These are phyloP conservation scores for Ectemnius cavifrons DNA, from an alignment of 2,888 invertebrate genomes.

Conservation along the genomic window DNA sequence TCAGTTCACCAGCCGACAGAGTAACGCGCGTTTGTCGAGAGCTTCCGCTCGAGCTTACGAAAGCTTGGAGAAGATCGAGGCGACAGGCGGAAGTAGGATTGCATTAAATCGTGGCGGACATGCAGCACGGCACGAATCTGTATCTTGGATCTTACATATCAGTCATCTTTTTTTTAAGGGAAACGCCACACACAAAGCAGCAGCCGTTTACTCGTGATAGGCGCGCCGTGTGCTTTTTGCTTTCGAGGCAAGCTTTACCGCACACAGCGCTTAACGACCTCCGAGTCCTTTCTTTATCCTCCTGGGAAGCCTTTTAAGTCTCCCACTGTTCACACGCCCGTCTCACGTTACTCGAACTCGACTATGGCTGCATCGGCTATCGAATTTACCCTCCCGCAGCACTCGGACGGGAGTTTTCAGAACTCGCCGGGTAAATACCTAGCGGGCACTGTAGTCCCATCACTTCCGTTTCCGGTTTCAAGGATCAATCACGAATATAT, in stretches of 20 bases:
- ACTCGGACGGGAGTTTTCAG: background rate
- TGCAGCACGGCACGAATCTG: constrained; percentile 40
- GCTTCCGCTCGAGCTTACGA: no score
- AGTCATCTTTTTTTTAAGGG: constrained; percentile 47
- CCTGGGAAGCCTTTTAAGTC: constrained; percentile 26
- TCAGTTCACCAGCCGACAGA: constrained; percentile 11
- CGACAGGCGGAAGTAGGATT: no score
- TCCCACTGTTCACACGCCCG: constrained; percentile 41
- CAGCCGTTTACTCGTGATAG: background rate
- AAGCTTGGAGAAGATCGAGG: no score
- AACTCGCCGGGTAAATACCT: constrained; percentile 10
- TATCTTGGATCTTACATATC: constrained; percentile 60
- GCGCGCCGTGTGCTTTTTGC: background rate
- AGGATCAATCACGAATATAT: constrained; percentile 57
- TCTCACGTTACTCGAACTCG: constrained; percentile 21
- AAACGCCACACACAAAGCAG: background rate
- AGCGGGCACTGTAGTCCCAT: constrained; percentile 19
- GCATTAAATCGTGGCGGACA: constrained; percentile 40
- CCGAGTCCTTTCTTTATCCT: background rate
- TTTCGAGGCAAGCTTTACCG: no score
- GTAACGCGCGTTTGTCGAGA: no score
- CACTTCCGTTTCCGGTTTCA: constrained; percentile 72
- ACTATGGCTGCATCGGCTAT: constrained; percentile 24
- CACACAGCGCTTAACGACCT: background rate
- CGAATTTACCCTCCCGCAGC: constrained; percentile 8